Percentiles rank a stretch among this genome's conserved stretches.
Conservation (phyloP, 2,888 invertebrate species). For the Netelia melanura region DNA sequence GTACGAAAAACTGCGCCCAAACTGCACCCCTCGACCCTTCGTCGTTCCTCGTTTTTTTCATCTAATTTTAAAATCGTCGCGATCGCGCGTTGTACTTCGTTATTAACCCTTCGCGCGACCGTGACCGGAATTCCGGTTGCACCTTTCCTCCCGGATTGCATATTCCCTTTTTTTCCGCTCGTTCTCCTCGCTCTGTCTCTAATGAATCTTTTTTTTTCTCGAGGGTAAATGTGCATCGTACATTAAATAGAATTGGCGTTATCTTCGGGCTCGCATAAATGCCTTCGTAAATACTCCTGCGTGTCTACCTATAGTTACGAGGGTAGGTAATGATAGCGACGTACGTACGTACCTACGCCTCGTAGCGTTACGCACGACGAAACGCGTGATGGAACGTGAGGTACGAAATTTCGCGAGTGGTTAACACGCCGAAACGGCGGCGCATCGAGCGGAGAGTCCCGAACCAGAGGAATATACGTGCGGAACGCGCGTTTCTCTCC, state of each 20-base stretch:
- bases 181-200: constrained; percentile 18
- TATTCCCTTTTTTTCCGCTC: constrained; percentile 2
- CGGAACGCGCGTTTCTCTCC: constrained; percentile 8
- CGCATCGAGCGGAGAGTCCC: constrained; percentile 1
- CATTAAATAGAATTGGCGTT: not conserved
- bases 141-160: not conserved
- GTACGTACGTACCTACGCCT: not conserved
- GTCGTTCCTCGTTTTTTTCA: not conserved
- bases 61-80: constrained; percentile 23
- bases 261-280: not conserved
- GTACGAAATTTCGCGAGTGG: constrained; percentile 32
- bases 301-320: not conserved
- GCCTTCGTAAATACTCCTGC: too few species aligned
- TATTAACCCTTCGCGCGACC: constrained; percentile 7
- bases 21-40: not conserved
- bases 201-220: not conserved
- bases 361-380: constrained; percentile 26
- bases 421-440: constrained; percentile 15
- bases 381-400: constrained; percentile 14
- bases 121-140: constrained; percentile 51
- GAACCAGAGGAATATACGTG: too few species aligned
- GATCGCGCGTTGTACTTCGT: constrained; percentile 2
- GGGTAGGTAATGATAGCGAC: not conserved
- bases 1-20: constrained; percentile 13
- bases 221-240: not conserved